These are phyloP conservation scores for Eupeodes luniger DNA, from an alignment of 2,888 invertebrate species.

Conservation along the genomic window DNA sequence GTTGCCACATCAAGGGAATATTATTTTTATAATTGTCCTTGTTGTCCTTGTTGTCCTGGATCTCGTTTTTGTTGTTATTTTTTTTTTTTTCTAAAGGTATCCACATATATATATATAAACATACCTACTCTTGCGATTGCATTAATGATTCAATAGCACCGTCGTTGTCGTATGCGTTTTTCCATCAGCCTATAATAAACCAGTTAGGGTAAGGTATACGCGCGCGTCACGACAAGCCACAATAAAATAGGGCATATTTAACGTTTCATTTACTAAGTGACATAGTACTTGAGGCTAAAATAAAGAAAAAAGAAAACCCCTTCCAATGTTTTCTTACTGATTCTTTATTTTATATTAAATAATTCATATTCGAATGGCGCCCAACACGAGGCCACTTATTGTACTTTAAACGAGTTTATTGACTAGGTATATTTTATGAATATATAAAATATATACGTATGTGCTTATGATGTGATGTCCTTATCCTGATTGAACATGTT, in stretches of 20 bases:
- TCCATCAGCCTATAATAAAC: neutral
- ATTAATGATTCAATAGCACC: constrained; percentile 53
- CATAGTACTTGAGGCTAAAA: neutral
- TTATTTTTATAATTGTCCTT: constrained; percentile 59
- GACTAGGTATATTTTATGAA: neutral
- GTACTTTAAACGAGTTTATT: constrained; percentile 1
- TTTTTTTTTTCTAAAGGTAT: neutral
- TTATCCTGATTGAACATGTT: constrained; percentile 40
- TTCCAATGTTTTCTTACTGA: neutral
- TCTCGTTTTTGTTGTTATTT: neutral
- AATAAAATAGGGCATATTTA: constrained; percentile 25
- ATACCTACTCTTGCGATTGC: constrained; percentile 37
- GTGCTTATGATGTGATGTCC: constrained; percentile 2
- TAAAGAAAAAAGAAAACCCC: neutral
- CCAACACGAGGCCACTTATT: neutral
- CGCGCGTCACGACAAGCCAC: constrained; percentile 22
- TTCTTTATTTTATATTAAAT: neutral
- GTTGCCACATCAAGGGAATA: constrained; percentile 54
- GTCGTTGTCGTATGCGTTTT: constrained; percentile 20
- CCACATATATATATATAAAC: no score
- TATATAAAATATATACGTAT: no score
- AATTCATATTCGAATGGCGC: neutral
- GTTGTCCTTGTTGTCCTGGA: constrained; percentile 53
- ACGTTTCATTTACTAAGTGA: constrained; percentile 40
- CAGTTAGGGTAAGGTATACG: neutral